Base-by-base conservation (phyloP, 2,797 vertebrate species). In the Falco berigora region DNA sequence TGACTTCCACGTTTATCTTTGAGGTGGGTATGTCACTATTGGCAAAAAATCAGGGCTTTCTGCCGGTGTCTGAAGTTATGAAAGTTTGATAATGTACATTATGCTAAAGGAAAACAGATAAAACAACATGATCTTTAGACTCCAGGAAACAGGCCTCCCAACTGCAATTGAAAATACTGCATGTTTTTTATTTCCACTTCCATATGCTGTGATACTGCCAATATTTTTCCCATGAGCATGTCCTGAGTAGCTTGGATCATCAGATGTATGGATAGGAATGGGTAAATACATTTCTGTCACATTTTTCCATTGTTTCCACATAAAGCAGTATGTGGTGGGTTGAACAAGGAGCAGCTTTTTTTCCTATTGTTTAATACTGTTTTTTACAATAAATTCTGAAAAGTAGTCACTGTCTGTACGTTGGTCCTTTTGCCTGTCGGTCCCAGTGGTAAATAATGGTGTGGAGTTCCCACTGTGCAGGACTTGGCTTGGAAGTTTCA, bases 311-410 rank as follows among this genome's bases (percentile, higher is more conserved):
- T 94, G 82, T 97, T 96, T 88, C 76, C 66, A 92, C 83, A 28
- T 91, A 95, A 95, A 93, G 80, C 83, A 87, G 25, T 93, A 74
- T 78, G 86, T 79, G 53, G 36, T 84, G 64, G 38, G 38, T 87
- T 95, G 63, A 95, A 94, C 36, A 95, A 86, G 82, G 44, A 91
- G 47, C 92, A 62, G 44, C 22, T 87, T 87, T 95, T 95, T 96
- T 95, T 90, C 84, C 72, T 92, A 52, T 94, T 97, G 90, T 96
- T 97, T 95, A 95, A 96, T 97, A 94, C 74, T 49, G 7, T 69
- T 96, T 97, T 97, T 91, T 93, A 93, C 86, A 97, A 97, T 97
- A 97, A 97, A 97, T 78, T 79, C 42, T 87, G 64, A 88, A 95
- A 94, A 69, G 50, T 28, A 58, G 9, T 94, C 40, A n/a, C 58